phyloP scores from a whole-genome alignment of 2,888 invertebrate genomes.

The Drosophila incognita region DNA sequence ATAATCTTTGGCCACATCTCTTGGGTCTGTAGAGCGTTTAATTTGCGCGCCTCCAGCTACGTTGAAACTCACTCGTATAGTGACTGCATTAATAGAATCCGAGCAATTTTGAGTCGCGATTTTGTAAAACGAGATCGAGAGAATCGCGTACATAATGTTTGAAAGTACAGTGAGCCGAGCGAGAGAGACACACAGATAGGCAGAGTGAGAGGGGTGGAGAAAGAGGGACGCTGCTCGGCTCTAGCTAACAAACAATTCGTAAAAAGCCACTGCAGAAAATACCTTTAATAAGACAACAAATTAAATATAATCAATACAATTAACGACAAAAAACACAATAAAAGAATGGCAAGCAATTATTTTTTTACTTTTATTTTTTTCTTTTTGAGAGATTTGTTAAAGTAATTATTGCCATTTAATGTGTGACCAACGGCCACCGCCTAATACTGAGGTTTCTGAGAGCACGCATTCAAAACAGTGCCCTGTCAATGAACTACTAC shows the following conservation, averaged over 20 bases:
- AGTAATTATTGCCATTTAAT: conserved; percentile 7
- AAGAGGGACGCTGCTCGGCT: conserved; percentile 6
- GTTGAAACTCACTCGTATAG: conserved; percentile 45
- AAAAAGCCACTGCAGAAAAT: conserved; percentile 17
- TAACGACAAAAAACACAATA: conserved; percentile 3
- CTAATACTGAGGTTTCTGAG: conserved; percentile 56
- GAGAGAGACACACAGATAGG: neutral
- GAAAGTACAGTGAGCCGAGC: conserved; percentile 31
- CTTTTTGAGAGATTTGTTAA: neutral
- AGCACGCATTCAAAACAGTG: neutral
- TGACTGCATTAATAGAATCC: conserved; percentile 56
- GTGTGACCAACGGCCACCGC: conserved; percentile 15
- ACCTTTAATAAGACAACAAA: conserved; percentile 26
- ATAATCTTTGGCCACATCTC: conserved; percentile 28
- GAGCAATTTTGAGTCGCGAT: conserved; percentile 63
- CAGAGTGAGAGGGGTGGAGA: conserved; percentile 2
- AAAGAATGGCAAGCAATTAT: neutral
- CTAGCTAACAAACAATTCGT: conserved; percentile 13
- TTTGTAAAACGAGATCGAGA: conserved; percentile 41
- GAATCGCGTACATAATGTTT: conserved; percentile 27
- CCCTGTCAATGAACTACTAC: conserved; percentile 1
- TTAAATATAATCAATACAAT: conserved; percentile 43
- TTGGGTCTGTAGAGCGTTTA: neutral
- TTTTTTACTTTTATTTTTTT: conserved; percentile 6
- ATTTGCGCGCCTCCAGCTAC: conserved; percentile 31